Conservation (phyloP, 2,113 vertebrate genomes). For the Chauna torquata region DNA sequence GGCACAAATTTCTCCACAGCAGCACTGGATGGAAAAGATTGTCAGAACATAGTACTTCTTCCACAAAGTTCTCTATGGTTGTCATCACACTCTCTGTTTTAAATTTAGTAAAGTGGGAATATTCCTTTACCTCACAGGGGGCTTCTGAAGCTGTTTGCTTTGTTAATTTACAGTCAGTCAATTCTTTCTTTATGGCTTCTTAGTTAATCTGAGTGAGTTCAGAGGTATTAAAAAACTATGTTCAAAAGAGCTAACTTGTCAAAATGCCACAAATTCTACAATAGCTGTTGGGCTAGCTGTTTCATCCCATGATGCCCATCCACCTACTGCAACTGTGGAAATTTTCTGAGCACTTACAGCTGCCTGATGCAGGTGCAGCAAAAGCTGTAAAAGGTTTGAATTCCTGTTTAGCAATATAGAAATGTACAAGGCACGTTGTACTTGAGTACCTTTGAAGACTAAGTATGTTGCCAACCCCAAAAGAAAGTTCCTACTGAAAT, state of each 20-base stretch:
- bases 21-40: neutral
- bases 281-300: neutral
- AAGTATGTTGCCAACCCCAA: neutral
- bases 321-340: accelerated
- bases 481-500: neutral
- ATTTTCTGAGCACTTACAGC: neutral
- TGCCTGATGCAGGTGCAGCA: neutral
- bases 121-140: neutral
- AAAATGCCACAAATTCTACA: neutral
- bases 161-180: neutral
- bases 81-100: neutral
- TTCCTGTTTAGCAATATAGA: neutral
- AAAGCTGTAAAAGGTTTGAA: neutral
- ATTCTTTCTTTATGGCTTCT: neutral
- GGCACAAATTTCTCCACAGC: neutral
- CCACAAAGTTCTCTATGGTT: neutral
- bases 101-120: neutral
- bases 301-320: neutral
- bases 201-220: neutral
- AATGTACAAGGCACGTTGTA: neutral
- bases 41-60: neutral
- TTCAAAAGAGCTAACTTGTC: neutral
- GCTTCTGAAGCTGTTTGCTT: neutral
- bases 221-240: neutral
- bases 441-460: neutral